phyloP scores from a whole-genome alignment of 2,797 vertebrate genomes.

The Hozukius guyotensis region DNA sequence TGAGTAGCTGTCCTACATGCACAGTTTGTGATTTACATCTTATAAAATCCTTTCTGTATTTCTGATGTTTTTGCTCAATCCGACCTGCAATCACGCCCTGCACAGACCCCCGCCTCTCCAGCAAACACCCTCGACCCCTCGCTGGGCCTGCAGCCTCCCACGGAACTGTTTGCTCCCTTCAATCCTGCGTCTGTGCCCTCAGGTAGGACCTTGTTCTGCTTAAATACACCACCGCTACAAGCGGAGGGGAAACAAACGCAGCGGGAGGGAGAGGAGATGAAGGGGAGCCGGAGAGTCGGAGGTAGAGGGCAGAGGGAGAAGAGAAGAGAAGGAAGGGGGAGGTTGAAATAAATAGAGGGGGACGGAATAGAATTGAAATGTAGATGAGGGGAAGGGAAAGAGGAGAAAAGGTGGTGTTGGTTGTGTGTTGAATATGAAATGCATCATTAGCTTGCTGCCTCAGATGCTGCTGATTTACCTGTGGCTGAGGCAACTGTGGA shows the following conservation, averaged over 20 bases:
- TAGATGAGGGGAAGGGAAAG: constrained; percentile 47
- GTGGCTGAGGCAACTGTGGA: constrained; percentile 35
- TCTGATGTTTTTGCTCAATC: neutral
- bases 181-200: constrained; percentile 97
- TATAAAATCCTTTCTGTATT: neutral
- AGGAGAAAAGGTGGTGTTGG: constrained; percentile 35
- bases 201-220: constrained; percentile 84
- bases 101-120: constrained; percentile 96
- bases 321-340: neutral
- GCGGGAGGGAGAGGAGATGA: constrained; percentile 17
- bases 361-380: constrained; percentile 59
- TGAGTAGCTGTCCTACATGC: constrained; percentile 79
- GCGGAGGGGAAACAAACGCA: constrained; percentile 28
- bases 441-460: constrained; percentile 55
- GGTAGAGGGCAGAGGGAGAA: constrained; percentile 9
- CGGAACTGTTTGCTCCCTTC: constrained; percentile 94
- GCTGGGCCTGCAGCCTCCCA: constrained; percentile 91
- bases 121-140: constrained; percentile 95
- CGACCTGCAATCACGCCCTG: constrained; percentile 5
- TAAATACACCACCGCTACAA: constrained; percentile 37
- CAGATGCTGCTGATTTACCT: constrained; percentile 64
- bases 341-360: constrained; percentile 47
- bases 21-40: neutral
- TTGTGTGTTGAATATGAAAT: constrained; percentile 72
- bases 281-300: constrained; percentile 15